Percentiles rank a stretch among this genome's conserved stretches.
phyloP scores from a whole-genome alignment of 2,888 invertebrate genomes.

The Xestia ashworthii region DNA sequence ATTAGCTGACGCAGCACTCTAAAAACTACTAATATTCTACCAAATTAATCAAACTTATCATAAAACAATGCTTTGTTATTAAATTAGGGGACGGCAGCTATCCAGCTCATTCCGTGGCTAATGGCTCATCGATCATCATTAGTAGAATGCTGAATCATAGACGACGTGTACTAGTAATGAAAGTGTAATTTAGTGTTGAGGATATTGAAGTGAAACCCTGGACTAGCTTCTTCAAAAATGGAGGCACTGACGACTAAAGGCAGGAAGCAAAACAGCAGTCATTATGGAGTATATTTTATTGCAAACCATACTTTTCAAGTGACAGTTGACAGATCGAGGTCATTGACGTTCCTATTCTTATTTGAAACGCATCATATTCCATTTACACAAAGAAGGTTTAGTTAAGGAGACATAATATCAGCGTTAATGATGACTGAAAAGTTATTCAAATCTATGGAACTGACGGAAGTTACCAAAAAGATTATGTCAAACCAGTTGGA shows the following conservation, averaged over 20 bases:
- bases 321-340: no score
- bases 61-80: slow-evolving; percentile 42
- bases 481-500: no score
- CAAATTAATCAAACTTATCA: slow-evolving; percentile 33
- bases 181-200: slow-evolving; percentile 35
- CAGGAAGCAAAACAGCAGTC: background rate
- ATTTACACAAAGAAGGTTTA: no score
- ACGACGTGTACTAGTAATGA: slow-evolving; percentile 14
- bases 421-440: no score
- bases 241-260: background rate
- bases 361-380: no score
- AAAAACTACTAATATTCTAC: slow-evolving; percentile 8
- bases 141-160: slow-evolving; percentile 57
- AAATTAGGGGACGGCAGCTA: slow-evolving; percentile 35
- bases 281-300: no score
- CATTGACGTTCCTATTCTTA: no score
- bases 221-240: background rate
- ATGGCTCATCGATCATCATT: slow-evolving; percentile 62
- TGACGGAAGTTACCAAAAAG: no score
- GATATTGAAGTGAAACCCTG: background rate
- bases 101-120: slow-evolving; percentile 35
- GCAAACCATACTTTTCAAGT: no score
- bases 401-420: no score
- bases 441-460: no score
- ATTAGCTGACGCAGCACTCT: slow-evolving; percentile 19